Conservation (phyloP, 1,140 invertebrate species). For the Steinernema khuongi region DNA sequence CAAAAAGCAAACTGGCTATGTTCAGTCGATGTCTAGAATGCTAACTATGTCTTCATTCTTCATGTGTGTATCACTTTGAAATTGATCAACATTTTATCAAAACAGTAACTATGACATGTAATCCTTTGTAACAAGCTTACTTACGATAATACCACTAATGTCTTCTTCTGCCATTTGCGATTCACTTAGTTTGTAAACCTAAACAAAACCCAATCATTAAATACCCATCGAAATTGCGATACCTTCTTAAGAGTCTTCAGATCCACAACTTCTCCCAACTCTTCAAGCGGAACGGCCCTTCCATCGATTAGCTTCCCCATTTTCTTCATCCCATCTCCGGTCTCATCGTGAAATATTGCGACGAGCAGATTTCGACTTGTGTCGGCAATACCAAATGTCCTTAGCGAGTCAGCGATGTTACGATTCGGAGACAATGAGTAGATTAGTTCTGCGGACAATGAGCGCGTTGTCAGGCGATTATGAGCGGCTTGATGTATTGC, state of each 20-base stretch:
- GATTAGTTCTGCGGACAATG: constrained; percentile 48
- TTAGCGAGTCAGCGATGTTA: constrained; percentile 18
- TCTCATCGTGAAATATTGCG: background rate
- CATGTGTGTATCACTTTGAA: no score
- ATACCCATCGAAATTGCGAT: background rate
- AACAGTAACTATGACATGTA: background rate
- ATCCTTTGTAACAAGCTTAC: background rate
- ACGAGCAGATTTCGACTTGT: background rate
- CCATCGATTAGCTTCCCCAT: constrained; percentile 2
- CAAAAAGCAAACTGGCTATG: no score
- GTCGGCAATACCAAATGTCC: background rate
- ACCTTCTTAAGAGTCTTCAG: background rate
- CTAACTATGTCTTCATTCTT: no score
- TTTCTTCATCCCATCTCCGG: constrained; percentile 3
- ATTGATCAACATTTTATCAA: no score
- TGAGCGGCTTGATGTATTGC: constrained; percentile 54
- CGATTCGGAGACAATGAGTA: constrained; percentile 51
- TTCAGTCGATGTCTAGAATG: no score
- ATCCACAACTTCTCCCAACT: background rate
- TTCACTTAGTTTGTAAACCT: constrained; percentile 5
- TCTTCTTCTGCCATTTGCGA: constrained; percentile 2
- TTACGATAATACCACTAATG: background rate
- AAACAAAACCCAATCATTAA: background rate
- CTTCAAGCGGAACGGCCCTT: background rate
- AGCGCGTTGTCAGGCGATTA: constrained; percentile 50